Evolutionary conservation across 2,797 vertebrate genomes (phyloP).

Genomic region (Cichlasoma orientale): DNA sequence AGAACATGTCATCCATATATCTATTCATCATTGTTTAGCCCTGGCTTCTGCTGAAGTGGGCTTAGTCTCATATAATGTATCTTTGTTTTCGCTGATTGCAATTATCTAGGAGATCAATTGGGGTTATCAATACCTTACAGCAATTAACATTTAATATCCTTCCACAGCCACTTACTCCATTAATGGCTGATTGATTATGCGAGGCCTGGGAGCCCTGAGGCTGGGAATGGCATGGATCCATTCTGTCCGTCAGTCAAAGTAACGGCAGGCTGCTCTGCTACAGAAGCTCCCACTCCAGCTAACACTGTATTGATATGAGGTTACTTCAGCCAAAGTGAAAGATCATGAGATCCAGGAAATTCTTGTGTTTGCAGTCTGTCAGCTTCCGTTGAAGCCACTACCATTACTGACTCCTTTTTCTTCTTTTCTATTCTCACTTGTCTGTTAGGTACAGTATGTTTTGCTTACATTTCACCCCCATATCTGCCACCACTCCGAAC

Average conservation of each 20-base stretch:
- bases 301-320: constrained; percentile 59
- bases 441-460: constrained; percentile 33
- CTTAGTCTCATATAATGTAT: constrained; percentile 75
- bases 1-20: constrained; percentile 52
- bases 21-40: constrained; percentile 66
- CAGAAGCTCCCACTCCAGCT: constrained; percentile 61
- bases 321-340: constrained; percentile 36
- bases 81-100: constrained; percentile 84
- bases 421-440: neutral
- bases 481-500: constrained; percentile 45
- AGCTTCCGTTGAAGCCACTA: neutral
- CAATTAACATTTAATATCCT: constrained; percentile 89
- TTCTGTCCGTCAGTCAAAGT: constrained; percentile 75
- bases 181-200: constrained; percentile 86
- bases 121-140: constrained; percentile 83
- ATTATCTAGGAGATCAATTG: constrained; percentile 80
- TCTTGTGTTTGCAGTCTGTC: constrained; percentile 12
- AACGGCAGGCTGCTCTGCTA: constrained; percentile 41
- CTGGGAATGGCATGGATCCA: constrained; percentile 74
- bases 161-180: constrained; percentile 86
- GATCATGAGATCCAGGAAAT: constrained; percentile 47
- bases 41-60: constrained; percentile 52
- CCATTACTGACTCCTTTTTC: constrained; percentile 10
- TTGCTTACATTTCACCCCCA: constrained; percentile 51
- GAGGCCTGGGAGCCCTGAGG: constrained; percentile 63